Percentiles rank a stretch among this genome's conserved stretches.
Conservation (phyloP, 2,888 invertebrate species). For the Nysson spinosus region DNA sequence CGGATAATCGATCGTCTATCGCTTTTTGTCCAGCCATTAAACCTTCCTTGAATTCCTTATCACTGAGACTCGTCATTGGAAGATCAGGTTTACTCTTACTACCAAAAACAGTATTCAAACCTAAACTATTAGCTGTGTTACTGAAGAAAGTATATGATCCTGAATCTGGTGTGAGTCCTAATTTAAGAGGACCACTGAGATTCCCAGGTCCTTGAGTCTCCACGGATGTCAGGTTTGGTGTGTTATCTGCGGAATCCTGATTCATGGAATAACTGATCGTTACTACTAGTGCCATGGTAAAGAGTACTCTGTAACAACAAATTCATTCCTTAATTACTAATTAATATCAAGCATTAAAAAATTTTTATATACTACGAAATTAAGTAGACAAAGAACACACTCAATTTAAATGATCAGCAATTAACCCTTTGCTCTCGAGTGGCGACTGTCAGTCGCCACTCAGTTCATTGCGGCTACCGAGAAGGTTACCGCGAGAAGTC, state of each 20-base stretch:
- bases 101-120: constrained; percentile 6
- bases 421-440: no score
- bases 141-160: constrained; percentile 36
- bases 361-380: no score
- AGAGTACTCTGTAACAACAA: constrained; percentile 77
- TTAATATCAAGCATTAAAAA: no score
- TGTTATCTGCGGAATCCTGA: constrained; percentile 32
- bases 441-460: no score
- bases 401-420: no score
- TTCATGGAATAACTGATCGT: constrained; percentile 78
- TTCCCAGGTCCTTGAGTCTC: neutral
- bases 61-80: constrained; percentile 63
- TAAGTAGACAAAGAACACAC: no score
- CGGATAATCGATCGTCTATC: constrained; percentile 79
- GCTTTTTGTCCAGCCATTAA: constrained; percentile 80
- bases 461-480: no score
- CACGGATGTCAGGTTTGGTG: constrained; percentile 15
- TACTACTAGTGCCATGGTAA: constrained; percentile 79
- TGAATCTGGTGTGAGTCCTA: constrained; percentile 27
- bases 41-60: constrained; percentile 78
- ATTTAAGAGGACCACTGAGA: constrained; percentile 4
- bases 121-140: neutral
- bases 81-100: neutral
- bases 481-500: no score
- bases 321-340: neutral